Percentiles rank a stretch among this genome's conserved stretches.
Conservation (phyloP, 1,140 invertebrate genomes). For the Psix sp. region DNA sequence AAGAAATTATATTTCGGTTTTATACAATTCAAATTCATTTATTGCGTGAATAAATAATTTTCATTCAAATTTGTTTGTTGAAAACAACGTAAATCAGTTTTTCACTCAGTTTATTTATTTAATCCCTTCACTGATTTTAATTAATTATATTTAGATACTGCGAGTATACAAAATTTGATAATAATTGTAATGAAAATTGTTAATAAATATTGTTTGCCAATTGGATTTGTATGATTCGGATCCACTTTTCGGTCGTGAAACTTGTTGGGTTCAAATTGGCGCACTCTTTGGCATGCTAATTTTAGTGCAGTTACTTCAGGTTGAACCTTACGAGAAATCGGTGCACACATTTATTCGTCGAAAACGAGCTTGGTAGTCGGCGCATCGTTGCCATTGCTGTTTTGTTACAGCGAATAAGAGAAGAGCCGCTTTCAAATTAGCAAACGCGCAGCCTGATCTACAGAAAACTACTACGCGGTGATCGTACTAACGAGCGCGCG, state of each 20-base stretch:
- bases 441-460: constrained; percentile 53
- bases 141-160: too few relatives aligned
- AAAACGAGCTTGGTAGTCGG: constrained; percentile 38
- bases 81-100: too few relatives aligned
- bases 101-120: too few relatives aligned
- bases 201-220: neutral
- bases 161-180: neutral
- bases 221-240: constrained; percentile 6
- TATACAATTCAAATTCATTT: too few relatives aligned
- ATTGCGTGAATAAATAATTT: too few relatives aligned
- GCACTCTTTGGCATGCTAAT: constrained; percentile 67
- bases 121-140: too few relatives aligned
- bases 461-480: constrained; percentile 52
- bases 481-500: constrained; percentile 65
- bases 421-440: constrained; percentile 62
- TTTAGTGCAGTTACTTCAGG: constrained; percentile 19
- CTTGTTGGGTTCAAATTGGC: constrained; percentile 62
- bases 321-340: constrained; percentile 50
- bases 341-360: constrained; percentile 54
- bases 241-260: constrained; percentile 16
- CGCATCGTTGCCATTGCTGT: constrained; percentile 47
- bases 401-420: constrained; percentile 56
- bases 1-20: too few relatives aligned
- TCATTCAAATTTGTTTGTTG: too few relatives aligned
- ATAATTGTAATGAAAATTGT: neutral